A percentile compares a stretch with the other conserved stretches of the same genome.
These are phyloP conservation scores for Spatulosminthurus flaviceps DNA, from an alignment of 2,888 invertebrate species.

Conservation along the genomic window DNA sequence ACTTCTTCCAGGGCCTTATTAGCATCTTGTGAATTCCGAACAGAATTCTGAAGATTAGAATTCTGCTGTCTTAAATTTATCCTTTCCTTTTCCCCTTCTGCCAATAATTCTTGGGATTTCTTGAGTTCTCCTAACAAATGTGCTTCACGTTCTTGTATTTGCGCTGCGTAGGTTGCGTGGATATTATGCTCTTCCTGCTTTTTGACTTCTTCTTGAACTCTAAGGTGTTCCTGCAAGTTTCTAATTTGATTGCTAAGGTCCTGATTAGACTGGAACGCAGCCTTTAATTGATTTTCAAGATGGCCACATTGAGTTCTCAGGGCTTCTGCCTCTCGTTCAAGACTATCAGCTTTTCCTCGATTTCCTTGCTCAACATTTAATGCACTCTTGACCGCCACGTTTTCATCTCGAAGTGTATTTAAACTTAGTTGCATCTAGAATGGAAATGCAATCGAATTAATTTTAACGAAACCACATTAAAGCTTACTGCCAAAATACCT, in stretches of 20 bases:
- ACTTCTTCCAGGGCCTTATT: slow-evolving; percentile 51
- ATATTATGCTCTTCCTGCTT: slow-evolving; percentile 43
- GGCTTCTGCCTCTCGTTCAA: slow-evolving; percentile 60
- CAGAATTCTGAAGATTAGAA: slow-evolving; percentile 48
- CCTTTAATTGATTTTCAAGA: slow-evolving; percentile 66
- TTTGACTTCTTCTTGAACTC: slow-evolving; percentile 45
- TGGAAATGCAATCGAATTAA: no score
- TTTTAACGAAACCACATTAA: no score
- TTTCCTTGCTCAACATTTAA: slow-evolving; percentile 52
- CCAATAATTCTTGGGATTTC: slow-evolving; percentile 45
- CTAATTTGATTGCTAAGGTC: slow-evolving; percentile 57
- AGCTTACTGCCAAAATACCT: no score
- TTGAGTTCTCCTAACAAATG: slow-evolving; percentile 50
- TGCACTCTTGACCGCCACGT: slow-evolving; percentile 52
- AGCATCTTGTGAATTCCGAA: slow-evolving; percentile 49
- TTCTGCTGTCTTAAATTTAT: slow-evolving; percentile 52
- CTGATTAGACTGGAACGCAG: slow-evolving; percentile 62
- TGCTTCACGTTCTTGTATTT: slow-evolving; percentile 62
- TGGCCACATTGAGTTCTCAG: slow-evolving; percentile 63
- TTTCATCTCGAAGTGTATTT: slow-evolving; percentile 53
- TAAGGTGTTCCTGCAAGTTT: slow-evolving; percentile 54
- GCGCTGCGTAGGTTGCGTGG: slow-evolving; percentile 39
- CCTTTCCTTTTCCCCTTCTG: slow-evolving; percentile 50
- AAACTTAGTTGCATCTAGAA: slow-evolving; percentile 48
- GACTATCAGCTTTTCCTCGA: slow-evolving; percentile 55